Conservation (phyloP, 64 coral and sea anemone genomes). For the Platygyra sinensis region DNA sequence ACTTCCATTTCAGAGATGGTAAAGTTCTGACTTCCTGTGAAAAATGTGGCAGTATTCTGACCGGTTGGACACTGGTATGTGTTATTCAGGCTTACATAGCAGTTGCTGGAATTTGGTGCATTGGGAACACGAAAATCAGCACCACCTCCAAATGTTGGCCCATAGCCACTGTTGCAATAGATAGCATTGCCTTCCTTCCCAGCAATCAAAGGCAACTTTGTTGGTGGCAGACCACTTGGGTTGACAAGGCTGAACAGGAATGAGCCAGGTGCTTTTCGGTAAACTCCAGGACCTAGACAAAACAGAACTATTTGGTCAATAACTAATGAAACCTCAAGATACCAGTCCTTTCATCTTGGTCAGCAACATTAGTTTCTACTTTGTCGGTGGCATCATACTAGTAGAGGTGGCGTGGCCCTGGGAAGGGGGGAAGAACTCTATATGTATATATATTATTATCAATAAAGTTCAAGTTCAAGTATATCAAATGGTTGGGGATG, state of each 20-base stretch:
- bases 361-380: too few species aligned
- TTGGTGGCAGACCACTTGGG: conserved; percentile 11
- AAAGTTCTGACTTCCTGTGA: conserved; percentile 37
- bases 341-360: too few species aligned
- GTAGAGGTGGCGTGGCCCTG: too few species aligned
- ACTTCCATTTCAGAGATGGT: conserved; percentile 44
- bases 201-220: conserved; percentile 34
- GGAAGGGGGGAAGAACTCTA: too few species aligned
- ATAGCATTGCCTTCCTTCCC: conserved; percentile 23
- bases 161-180: conserved; percentile 23
- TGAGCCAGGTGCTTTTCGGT: background rate
- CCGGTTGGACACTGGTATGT: conserved; percentile 35
- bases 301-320: too few species aligned
- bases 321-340: too few species aligned
- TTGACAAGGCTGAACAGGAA: conserved; percentile 80
- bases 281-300: background rate
- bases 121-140: conserved; percentile 50
- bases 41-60: background rate
- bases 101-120: conserved; percentile 29
- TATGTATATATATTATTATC: too few species aligned
- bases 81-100: background rate
- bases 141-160: conserved; percentile 61
- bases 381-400: too few species aligned
- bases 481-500: too few species aligned
- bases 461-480: too few species aligned